phyloP scores from a whole-genome alignment of 2,888 invertebrate genomes.

The Graphium colonna region DNA sequence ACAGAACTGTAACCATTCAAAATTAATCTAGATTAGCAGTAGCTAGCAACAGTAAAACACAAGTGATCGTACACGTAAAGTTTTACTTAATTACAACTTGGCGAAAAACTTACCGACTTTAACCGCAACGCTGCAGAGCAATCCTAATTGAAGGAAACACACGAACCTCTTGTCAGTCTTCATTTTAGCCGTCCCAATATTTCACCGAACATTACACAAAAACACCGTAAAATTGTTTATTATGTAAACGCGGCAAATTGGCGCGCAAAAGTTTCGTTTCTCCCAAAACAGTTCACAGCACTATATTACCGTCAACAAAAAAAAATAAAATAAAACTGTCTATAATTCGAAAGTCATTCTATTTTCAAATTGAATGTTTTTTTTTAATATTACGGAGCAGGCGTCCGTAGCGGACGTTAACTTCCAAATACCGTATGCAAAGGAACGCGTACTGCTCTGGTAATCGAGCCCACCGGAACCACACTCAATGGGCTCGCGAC shows the following conservation, averaged over 20 bases:
- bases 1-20: no score
- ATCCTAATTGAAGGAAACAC: conserved; percentile 50
- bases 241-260: conserved; percentile 39
- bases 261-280: conserved; percentile 27
- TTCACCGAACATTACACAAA: conserved; percentile 32
- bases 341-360: neutral
- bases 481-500: conserved; percentile 75
- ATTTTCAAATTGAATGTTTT: conserved; percentile 21
- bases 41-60: neutral
- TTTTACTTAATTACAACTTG: neutral
- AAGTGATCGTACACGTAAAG: neutral
- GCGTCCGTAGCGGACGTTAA: conserved; percentile 48
- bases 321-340: conserved; percentile 9
- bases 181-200: conserved; percentile 51
- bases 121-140: conserved; percentile 41
- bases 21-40: neutral
- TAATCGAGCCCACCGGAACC: conserved; percentile 81
- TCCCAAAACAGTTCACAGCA: conserved; percentile 34
- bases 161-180: conserved; percentile 45
- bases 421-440: conserved; percentile 44
- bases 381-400: conserved; percentile 48
- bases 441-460: conserved; percentile 60
- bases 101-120: conserved; percentile 55
- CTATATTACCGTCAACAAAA: conserved; percentile 12
- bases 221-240: conserved; percentile 27